Evolutionary conservation across 2,888 invertebrate species (phyloP), one percentile per base, ranked within the genome.

Genomic region (Apodemia hepburni): DNA sequence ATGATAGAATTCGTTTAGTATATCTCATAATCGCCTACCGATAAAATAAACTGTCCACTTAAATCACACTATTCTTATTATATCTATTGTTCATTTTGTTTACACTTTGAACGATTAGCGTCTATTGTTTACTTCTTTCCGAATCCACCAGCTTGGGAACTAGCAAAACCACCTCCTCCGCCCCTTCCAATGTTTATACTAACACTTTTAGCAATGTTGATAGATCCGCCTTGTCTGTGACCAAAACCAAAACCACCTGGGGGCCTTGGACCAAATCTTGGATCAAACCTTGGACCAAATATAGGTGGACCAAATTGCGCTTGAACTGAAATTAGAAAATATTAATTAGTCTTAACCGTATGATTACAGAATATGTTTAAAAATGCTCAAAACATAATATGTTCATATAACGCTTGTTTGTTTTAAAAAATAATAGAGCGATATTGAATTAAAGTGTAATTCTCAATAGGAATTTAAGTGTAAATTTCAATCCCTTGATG

Each of bases 201-300:
- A 47, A 81, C 74, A 64, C 79, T 81, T 70, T 81, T 81, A 7
- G 81, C 75, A 8, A 81, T 78, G 61, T 75, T 79, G n/a, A 74
- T 70, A 0, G 70, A 68, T 15, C 60, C 61, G 22, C 65, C 61
- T 9, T 65, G 62, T 33, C 63, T 11, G n/a, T 45, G 17, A 4
- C 64, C 66, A 54, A 67, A 60, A 4, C 64, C 66, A 54, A 67
- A 60, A 8, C 64, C 42, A 45, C 59, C 51, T 3, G 33, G 62
- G n/a, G 51, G 42, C 11, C 58, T 45, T 3, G 62, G 59, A 18
- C 63, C 63, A 18, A 65, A 65, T 0, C 66, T 64, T 12, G 61
- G 22, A 4, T 63, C 60, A 15, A 51, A 58, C 29, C 22, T 22
- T 22, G 22, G 22, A 22, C 2, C 22, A 22, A 51, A 59, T n/a